Evolutionary conservation across 2,113 vertebrate species (phyloP).

Genomic region (Vireo altiloquus): DNA sequence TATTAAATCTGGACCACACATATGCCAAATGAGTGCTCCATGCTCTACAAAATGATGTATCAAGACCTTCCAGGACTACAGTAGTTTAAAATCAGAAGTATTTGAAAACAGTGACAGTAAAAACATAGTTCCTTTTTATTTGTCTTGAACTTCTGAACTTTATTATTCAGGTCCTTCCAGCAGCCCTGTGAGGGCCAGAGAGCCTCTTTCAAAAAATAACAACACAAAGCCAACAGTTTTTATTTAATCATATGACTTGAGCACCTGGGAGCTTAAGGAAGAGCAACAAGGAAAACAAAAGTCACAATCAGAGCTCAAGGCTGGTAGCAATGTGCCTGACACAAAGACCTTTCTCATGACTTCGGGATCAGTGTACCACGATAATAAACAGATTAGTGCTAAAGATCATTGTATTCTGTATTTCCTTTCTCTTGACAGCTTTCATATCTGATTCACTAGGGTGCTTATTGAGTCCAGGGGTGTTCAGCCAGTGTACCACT

Average conservation of each 20-base stretch:
- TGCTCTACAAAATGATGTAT: neutral
- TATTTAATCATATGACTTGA: neutral
- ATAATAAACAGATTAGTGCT: neutral
- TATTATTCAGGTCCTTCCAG: neutral
- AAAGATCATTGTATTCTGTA: neutral
- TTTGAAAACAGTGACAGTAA: neutral
- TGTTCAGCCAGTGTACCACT: slow-evolving; percentile 1
- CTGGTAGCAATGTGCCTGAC: neutral
- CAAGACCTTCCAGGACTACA: neutral
- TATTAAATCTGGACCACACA: neutral
- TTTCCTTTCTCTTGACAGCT: slow-evolving; percentile 17
- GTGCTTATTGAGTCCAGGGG: neutral
- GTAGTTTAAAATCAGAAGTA: neutral
- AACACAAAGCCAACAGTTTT: neutral
- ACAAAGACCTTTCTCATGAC: fast-evolving
- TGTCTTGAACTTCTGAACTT: neutral
- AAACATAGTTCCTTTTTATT: neutral
- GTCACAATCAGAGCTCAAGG: neutral
- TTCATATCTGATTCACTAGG: neutral
- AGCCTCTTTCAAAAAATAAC: neutral
- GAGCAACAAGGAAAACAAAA: neutral
- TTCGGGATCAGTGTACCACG: neutral
- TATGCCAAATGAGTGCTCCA: neutral
- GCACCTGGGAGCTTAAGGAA: neutral
- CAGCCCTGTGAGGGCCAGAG: neutral